Percentiles rank a stretch among this genome's conserved stretches.
Conservation (phyloP, 1,140 invertebrate genomes). For the Macrotrachela quadricornifera region DNA sequence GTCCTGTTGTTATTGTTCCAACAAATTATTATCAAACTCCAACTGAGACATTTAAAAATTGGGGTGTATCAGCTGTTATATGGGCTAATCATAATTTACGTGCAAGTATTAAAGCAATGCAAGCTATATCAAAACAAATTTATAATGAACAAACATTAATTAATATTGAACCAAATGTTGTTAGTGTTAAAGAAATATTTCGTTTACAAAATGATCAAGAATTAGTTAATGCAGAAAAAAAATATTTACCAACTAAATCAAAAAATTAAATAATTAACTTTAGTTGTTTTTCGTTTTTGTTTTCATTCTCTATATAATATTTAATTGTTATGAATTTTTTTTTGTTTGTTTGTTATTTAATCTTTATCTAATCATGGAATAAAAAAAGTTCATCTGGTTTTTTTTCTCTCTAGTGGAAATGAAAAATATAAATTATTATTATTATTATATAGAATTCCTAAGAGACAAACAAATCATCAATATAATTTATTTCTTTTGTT, state of each 20-base stretch:
- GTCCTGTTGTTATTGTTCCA: constrained; percentile 32
- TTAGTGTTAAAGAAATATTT: constrained; percentile 30
- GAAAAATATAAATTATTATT: too few species aligned
- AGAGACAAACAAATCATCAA: too few species aligned
- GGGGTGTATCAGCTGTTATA: constrained; percentile 30
- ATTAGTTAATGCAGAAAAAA: constrained; percentile 28
- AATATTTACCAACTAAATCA: constrained; percentile 23
- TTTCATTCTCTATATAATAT: too few species aligned
- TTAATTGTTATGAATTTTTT: too few species aligned
- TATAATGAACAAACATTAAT: constrained; percentile 22
- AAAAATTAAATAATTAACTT: background rate
- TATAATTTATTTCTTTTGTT: too few species aligned
- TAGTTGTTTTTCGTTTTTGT: too few species aligned
- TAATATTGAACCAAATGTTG: constrained; percentile 26
- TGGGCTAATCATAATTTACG: constrained; percentile 34
- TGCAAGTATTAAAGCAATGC: constrained; percentile 29
- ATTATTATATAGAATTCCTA: too few species aligned
- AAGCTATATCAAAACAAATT: constrained; percentile 22
- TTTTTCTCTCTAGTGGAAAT: too few species aligned
- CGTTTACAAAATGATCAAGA: constrained; percentile 29
- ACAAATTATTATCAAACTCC: constrained; percentile 33
- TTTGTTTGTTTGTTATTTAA: too few species aligned
- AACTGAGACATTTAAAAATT: constrained; percentile 24
- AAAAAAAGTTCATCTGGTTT: too few species aligned
- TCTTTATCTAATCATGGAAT: too few species aligned